These are phyloP conservation scores for Drosophila colorata DNA, from an alignment of 2,888 invertebrate species.

Conservation along the genomic window DNA sequence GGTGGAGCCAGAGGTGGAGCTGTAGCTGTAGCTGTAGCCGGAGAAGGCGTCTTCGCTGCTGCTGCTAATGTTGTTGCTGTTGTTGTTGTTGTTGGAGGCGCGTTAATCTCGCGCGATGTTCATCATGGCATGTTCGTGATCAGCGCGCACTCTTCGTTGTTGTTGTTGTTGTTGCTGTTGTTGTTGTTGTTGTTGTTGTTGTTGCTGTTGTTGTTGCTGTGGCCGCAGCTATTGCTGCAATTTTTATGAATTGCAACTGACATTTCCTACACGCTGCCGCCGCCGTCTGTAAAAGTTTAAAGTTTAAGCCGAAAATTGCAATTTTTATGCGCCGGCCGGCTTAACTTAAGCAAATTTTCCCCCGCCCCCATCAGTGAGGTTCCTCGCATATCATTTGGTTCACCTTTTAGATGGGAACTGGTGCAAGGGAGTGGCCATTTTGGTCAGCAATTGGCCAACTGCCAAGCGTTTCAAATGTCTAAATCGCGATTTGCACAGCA, in stretches of 20 bases:
- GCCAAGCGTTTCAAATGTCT: slow-evolving; percentile 50
- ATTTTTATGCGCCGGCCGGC: slow-evolving; percentile 69
- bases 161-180: slow-evolving; percentile 12
- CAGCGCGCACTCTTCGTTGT: slow-evolving; percentile 47
- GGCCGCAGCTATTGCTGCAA: slow-evolving; percentile 72
- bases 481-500: slow-evolving; percentile 52
- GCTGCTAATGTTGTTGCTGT: slow-evolving; percentile 3
- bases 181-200: slow-evolving; percentile 19
- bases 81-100: slow-evolving; percentile 48
- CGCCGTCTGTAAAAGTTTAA: slow-evolving; percentile 81
- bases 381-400: slow-evolving; percentile 57
- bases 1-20: slow-evolving; percentile 13
- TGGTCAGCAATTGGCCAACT: slow-evolving; percentile 52
- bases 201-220: slow-evolving; percentile 17
- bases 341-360: slow-evolving; percentile 17
- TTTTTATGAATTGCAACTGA: slow-evolving; percentile 83
- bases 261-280: slow-evolving; percentile 82
- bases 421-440: slow-evolving; percentile 64
- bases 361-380: not conserved
- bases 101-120: slow-evolving; percentile 76
- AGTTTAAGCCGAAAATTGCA: slow-evolving; percentile 72
- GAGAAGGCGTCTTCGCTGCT: slow-evolving; percentile 40
- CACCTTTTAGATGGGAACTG: slow-evolving; percentile 62
- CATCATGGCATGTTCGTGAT: slow-evolving; percentile 77
- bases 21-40: slow-evolving; percentile 11